Evolutionary conservation across 2,888 invertebrate species (phyloP), one percentile per base, ranked within the genome.

Genomic region (Clunio marinus): DNA sequence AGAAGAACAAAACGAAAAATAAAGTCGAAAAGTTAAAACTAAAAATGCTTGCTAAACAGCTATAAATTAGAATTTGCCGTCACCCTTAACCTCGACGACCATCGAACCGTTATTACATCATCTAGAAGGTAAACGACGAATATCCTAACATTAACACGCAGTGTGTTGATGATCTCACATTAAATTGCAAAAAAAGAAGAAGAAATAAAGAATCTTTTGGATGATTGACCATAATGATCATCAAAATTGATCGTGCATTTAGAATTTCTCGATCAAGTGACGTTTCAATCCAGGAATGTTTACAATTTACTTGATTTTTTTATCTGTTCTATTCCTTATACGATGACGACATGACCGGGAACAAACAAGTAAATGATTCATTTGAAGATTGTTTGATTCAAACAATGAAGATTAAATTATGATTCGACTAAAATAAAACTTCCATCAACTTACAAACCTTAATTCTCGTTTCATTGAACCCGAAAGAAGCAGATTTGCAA

Each of bases 221-320:
- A 41, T 41, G 41, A 41, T 41, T 41, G 41, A 41, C 41, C 41
- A 41, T 41, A 41, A 41, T 41, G 41, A 41, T 41, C n/a, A 41
- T 5, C 32, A 32, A n/a, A n/a, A n/a, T n/a, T n/a, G n/a, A n/a
- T n/a, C n/a, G n/a, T n/a, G 32, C 32, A 8, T 32, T 2, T 10
- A n/a, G 41, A 41, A 41, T 41, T 41, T n/a, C n/a, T n/a, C n/a
- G n/a, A n/a, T n/a, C n/a, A n/a, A n/a, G n/a, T n/a, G n/a, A n/a
- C n/a, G n/a, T n/a, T n/a, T n/a, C n/a, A n/a, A n/a, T n/a, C n/a
- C n/a, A n/a, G n/a, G n/a, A n/a, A n/a, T n/a, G n/a, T n/a, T n/a
- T n/a, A n/a, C n/a, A n/a, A n/a, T n/a, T n/a, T n/a, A n/a, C n/a
- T n/a, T n/a, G n/a, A 32, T 32, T 32, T 32, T 32, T 32, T 32